Percentiles rank a stretch among this genome's conserved stretches.
Conservation (phyloP, 1,140 invertebrate species). For the Cherax quadricarinatus region DNA sequence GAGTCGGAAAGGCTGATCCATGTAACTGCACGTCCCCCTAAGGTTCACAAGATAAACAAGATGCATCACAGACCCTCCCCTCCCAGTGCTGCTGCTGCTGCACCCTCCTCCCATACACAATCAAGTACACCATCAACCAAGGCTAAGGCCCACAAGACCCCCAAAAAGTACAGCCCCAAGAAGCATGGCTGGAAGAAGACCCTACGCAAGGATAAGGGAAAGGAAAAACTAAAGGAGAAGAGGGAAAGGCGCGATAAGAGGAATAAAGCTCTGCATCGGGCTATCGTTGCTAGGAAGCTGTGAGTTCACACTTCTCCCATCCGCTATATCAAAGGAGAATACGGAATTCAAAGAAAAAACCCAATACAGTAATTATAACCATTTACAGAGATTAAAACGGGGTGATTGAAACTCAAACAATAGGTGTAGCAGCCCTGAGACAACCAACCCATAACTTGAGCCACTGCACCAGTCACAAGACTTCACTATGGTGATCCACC, state of each 20-base stretch:
- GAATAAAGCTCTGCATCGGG: slow-evolving; percentile 64
- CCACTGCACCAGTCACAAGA: too few species aligned
- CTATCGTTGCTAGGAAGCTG: slow-evolving; percentile 45
- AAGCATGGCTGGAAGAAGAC: slow-evolving; percentile 71
- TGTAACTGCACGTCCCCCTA: slow-evolving; percentile 49
- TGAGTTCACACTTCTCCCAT: background rate
- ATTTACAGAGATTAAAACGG: too few species aligned
- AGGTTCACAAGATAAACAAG: slow-evolving; percentile 55
- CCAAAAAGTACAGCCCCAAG: slow-evolving; percentile 68
- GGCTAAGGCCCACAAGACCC: slow-evolving; percentile 55
- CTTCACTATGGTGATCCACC: too few species aligned
- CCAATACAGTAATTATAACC: too few species aligned
- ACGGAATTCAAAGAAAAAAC: background rate
- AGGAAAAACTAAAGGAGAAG: slow-evolving; percentile 72
- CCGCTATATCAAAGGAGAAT: background rate
- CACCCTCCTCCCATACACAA: slow-evolving; percentile 1
- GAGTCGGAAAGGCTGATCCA: slow-evolving; percentile 61
- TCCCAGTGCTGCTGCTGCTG: background rate
- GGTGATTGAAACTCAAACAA: too few species aligned
- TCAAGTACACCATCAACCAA: slow-evolving; percentile 34
- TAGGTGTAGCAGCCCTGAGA: too few species aligned
- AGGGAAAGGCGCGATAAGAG: slow-evolving; percentile 68
- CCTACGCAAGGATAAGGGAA: slow-evolving; percentile 66
- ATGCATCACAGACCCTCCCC: slow-evolving; percentile 45
- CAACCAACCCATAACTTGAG: too few species aligned